These are phyloP conservation scores for Gymnosoma rotundatum DNA, from an alignment of 2,888 invertebrate species.

Conservation along the genomic window DNA sequence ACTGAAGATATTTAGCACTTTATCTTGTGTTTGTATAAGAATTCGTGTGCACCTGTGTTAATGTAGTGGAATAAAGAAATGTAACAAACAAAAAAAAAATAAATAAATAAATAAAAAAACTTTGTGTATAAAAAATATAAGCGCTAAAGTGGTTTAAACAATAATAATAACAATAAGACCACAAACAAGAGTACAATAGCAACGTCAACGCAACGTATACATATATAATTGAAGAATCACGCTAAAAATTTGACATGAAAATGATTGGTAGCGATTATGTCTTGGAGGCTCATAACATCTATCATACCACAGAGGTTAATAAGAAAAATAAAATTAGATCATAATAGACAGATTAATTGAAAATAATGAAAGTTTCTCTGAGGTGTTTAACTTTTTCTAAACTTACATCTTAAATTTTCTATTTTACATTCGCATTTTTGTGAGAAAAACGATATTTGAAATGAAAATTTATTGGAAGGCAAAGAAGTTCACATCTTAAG, in stretches of 20 bases:
- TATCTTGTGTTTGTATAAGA: neutral
- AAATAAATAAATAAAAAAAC: slow-evolving; percentile 10
- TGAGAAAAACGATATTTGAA: neutral
- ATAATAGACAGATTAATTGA: slow-evolving; percentile 28
- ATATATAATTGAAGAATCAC: slow-evolving; percentile 61
- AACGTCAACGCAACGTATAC: slow-evolving; percentile 13
- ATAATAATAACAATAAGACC: slow-evolving; percentile 24
- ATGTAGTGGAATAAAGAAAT: slow-evolving; percentile 57
- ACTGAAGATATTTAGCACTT: neutral
- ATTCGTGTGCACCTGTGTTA: slow-evolving; percentile 57
- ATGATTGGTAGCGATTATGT: slow-evolving; percentile 93
- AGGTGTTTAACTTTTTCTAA: slow-evolving; percentile 2
- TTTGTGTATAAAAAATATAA: slow-evolving; percentile 65
- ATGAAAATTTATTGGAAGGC: neutral
- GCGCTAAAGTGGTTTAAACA: slow-evolving; percentile 60
- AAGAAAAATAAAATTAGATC: neutral
- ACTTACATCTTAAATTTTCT: slow-evolving; percentile 11
- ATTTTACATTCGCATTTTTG: slow-evolving; percentile 8
- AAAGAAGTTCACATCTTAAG: slow-evolving; percentile 11
- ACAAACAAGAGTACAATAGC: slow-evolving; percentile 26
- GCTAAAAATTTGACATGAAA: slow-evolving; percentile 77
- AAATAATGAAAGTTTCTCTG: slow-evolving; percentile 51
- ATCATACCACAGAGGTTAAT: slow-evolving; percentile 92
- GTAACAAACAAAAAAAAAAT: no score
- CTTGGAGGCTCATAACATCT: slow-evolving; percentile 93